phyloP scores from a whole-genome alignment of 2,113 vertebrate genomes.

The Crotalus helleri region DNA sequence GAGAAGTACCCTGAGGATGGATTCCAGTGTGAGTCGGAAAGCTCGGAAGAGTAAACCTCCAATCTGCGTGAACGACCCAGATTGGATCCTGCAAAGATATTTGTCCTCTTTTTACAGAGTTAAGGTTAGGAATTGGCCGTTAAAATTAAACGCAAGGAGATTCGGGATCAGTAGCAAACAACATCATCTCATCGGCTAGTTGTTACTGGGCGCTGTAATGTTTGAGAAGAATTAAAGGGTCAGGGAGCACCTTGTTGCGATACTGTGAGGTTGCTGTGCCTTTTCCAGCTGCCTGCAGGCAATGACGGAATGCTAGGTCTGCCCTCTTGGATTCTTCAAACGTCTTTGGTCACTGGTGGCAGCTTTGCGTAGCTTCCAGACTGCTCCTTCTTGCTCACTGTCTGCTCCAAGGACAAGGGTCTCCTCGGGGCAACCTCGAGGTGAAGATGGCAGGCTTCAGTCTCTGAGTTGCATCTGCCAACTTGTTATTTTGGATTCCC shows the following conservation, averaged over 20 bases:
- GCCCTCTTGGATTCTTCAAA: background rate
- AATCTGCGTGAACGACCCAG: no score
- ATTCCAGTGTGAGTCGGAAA: no score
- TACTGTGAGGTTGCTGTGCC: background rate
- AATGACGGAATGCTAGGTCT: background rate
- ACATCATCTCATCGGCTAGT: background rate
- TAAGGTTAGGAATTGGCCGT: background rate
- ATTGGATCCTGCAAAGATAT: no score
- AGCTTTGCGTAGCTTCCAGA: background rate
- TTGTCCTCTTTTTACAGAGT: background rate
- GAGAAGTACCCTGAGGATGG: no score
- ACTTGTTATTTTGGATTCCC: background rate
- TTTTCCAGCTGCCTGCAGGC: background rate
- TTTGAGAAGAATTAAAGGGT: background rate
- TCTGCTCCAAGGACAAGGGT: background rate
- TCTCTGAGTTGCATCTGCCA: background rate
- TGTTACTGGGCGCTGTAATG: background rate
- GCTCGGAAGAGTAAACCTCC: no score
- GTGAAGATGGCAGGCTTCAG: background rate
- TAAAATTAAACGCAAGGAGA: background rate
- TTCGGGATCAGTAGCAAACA: background rate
- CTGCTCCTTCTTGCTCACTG: background rate
- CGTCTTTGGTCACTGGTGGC: background rate
- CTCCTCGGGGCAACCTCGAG: background rate
- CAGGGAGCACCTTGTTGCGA: background rate